Evolutionary conservation across 2,888 invertebrate genomes (phyloP).

Genomic region (Ophioninae sp.): DNA sequence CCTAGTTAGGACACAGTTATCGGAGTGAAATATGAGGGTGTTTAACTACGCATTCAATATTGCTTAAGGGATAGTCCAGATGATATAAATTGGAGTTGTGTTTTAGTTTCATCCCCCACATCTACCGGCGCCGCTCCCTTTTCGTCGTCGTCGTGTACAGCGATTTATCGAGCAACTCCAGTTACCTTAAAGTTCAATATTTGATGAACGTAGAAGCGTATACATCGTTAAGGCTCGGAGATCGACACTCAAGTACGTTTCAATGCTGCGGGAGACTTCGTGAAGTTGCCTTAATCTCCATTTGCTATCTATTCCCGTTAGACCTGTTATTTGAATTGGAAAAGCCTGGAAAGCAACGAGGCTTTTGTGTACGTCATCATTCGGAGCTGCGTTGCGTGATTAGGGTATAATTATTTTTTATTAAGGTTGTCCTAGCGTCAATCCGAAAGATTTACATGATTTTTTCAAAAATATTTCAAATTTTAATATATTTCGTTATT

Average conservation of each 20-base stretch:
- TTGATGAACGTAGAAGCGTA: conserved; percentile 37
- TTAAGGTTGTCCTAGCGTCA: not conserved
- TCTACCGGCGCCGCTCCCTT: conserved; percentile 13
- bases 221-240: conserved; percentile 22
- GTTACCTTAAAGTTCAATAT: conserved; percentile 41
- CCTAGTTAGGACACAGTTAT: conserved; percentile 5
- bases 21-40: not conserved
- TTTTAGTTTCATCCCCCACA: conserved; percentile 23
- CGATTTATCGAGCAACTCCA: conserved; percentile 10
- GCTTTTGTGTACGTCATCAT: not conserved
- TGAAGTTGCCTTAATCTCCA: conserved; percentile 2
- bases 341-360: not conserved
- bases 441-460: not conserved
- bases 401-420: not conserved
- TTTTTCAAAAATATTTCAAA: no score
- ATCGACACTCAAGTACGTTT: conserved; percentile 15
- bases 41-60: conserved; percentile 44
- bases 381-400: not conserved
- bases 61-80: conserved; percentile 41
- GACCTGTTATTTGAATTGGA: not conserved
- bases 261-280: conserved; percentile 8
- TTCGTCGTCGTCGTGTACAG: not conserved
- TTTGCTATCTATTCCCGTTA: not conserved
- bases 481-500: no score
- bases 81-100: conserved; percentile 7